These are phyloP conservation scores for Pseudachorutes palmiensis DNA, from an alignment of 1,140 invertebrate genomes.

Conservation along the genomic window DNA sequence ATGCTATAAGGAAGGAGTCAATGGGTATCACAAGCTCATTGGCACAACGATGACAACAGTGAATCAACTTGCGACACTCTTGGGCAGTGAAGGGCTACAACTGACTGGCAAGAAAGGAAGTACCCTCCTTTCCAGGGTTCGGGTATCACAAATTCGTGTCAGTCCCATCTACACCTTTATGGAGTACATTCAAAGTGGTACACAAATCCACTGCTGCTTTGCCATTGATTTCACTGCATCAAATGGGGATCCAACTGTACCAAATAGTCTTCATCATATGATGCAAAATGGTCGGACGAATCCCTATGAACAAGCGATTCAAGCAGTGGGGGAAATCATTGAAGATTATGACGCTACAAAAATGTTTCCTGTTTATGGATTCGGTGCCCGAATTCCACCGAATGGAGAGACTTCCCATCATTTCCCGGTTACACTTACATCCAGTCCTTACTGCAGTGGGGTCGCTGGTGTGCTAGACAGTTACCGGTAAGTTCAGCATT, in stretches of 20 bases:
- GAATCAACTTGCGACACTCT: background rate
- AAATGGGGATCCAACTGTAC: slow-evolving; percentile 50
- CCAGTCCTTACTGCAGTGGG: slow-evolving; percentile 52
- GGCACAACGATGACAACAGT: slow-evolving; percentile 1
- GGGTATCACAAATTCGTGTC: slow-evolving; percentile 10
- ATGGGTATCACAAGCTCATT: slow-evolving; percentile 6
- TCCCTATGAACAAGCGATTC: slow-evolving; percentile 53
- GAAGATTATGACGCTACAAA: slow-evolving; percentile 55
- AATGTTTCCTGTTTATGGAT: slow-evolving; percentile 52
- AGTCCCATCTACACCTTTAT: slow-evolving; percentile 31
- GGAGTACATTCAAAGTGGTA: slow-evolving; percentile 35
- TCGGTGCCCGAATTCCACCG: slow-evolving; percentile 51
- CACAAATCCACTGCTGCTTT: slow-evolving; percentile 36
- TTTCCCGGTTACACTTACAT: slow-evolving; percentile 53
- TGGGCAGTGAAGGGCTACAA: background rate
- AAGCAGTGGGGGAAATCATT: slow-evolving; percentile 55
- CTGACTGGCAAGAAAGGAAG: background rate
- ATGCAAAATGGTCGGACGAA: slow-evolving; percentile 43
- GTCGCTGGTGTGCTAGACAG: slow-evolving; percentile 42
- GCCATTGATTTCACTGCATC: slow-evolving; percentile 35
- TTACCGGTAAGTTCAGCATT: slow-evolving; percentile 38
- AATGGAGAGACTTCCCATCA: slow-evolving; percentile 51
- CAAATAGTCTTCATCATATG: slow-evolving; percentile 53
- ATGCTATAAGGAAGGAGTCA: slow-evolving; percentile 22
- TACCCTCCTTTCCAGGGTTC: background rate